phyloP scores from a whole-genome alignment of 2,797 vertebrate species.

The Poecilia wingei region DNA sequence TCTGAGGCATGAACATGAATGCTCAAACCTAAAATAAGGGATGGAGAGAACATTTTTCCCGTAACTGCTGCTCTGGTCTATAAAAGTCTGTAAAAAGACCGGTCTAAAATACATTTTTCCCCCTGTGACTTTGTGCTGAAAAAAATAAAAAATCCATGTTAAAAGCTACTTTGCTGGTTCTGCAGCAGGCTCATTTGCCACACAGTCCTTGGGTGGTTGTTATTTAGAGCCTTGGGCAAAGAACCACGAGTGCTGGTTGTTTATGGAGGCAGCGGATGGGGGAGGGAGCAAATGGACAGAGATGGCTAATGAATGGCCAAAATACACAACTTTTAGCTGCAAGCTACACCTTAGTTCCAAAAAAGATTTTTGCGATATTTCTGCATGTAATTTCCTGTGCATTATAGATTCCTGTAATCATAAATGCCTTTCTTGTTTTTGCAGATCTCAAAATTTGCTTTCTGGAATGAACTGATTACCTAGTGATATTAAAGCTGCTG shows the following conservation, averaged over 20 bases:
- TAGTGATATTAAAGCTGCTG: not conserved
- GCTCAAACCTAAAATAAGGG: conserved; percentile 13
- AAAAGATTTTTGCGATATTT: not conserved
- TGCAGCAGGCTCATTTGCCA: conserved; percentile 45
- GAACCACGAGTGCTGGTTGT: conserved; percentile 48
- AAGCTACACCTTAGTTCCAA: not conserved
- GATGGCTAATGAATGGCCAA: conserved; percentile 11
- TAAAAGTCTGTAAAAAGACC: conserved; percentile 28
- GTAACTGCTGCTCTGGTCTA: conserved; percentile 12
- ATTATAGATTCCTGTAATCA: not conserved
- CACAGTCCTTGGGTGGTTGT: conserved; percentile 53
- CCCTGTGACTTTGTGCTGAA: conserved; percentile 23
- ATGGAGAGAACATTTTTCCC: conserved; percentile 15
- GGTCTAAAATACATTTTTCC: conserved; percentile 39
- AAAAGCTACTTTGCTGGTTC: conserved; percentile 49
- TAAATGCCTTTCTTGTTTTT: not conserved
- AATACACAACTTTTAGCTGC: not conserved
- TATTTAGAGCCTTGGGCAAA: conserved; percentile 59
- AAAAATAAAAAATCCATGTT: conserved; percentile 42
- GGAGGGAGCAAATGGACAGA: conserved; percentile 5
- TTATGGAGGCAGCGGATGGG: conserved; percentile 34
- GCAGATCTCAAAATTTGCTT: not conserved
- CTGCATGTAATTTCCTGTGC: not conserved
- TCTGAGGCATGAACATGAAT: conserved; percentile 1
- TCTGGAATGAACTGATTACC: not conserved